Evolutionary conservation across 2,797 vertebrate species (phyloP), one percentile per base, ranked within the genome.

Genomic region (Sphaeramia orbicularis): DNA sequence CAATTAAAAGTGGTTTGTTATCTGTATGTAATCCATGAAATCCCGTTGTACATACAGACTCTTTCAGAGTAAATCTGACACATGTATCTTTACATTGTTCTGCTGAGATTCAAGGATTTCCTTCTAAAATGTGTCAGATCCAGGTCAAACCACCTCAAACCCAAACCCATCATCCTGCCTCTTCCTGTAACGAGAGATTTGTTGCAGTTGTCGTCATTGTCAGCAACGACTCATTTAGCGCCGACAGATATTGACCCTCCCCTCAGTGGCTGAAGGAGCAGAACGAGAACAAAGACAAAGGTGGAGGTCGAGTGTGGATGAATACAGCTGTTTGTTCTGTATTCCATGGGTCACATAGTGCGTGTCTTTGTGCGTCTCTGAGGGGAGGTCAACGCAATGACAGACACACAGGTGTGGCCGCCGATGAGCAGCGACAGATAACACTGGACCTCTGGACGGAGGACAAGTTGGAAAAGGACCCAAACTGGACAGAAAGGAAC

Each of bases 371-470:
- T 84, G 47, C 55, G 5, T 41, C 53, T 45, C 54, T 43, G 41
- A 65, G 65, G 77, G 43, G 59, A 71, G 81, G 85, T 83, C 82
- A 68, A 48, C 24, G 10, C 55, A 65, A 62, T 84, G 83, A 86
- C 72, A 88, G 82, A 86, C 75, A 65, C 72, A 71, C 86, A 91
- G 90, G 89, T 92, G 89, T 71, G 84, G 78, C 74, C 78, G 59
- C 76, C 66, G 69, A 52, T 63, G 80, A 83, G 76, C 76, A 81
- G 53, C 18, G 13, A 66, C 61, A 74, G 78, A 87, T 75, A 71
- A 80, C 43, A 51, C 53, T 74, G 71, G 72, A 84, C 71, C 71
- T 74, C 53, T 60, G 54, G 8, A 51, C 24, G 27, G 14, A 6
- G 2, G 41, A 74, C n/a, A 37, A 52, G 6, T 8, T 3, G 4